Conservation (phyloP, 2,113 vertebrate species). For the Myotis lucifugus region DNA sequence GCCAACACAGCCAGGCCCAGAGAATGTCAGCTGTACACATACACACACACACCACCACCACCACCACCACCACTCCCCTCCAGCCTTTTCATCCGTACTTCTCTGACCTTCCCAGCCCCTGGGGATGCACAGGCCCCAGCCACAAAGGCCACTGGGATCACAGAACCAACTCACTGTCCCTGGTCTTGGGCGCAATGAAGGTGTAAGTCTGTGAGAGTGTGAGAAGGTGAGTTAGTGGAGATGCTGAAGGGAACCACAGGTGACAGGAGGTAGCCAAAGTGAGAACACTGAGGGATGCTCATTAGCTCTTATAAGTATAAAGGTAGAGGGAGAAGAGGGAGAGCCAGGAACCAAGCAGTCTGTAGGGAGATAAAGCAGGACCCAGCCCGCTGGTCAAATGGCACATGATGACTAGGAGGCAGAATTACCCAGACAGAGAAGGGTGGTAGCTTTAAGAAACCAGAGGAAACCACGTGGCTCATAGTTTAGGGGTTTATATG, state of each 20-base stretch:
- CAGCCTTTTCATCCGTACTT: neutral
- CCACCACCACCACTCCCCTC: no score
- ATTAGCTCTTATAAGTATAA: neutral
- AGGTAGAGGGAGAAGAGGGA: neutral
- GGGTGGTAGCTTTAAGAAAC: neutral
- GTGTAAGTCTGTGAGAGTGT: neutral
- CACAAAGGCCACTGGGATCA: no score
- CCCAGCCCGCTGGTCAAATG: neutral
- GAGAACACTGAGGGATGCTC: neutral
- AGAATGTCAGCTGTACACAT: accelerated
- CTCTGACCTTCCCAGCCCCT: neutral
- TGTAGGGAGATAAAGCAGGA: neutral
- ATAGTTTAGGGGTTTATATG: neutral
- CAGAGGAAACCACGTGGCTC: neutral
- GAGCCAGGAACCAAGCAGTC: neutral
- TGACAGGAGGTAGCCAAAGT: neutral
- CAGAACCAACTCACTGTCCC: neutral
- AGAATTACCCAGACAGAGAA: neutral
- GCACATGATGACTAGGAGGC: neutral
- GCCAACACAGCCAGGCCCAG: neutral
- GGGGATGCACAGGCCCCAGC: neutral
- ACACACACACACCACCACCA: no score
- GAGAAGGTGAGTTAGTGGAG: neutral
- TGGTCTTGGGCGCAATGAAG: neutral
- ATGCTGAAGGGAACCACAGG: neutral